These are phyloP conservation scores for Phrynosoma platyrhinos DNA, from an alignment of 2,113 vertebrate genomes.

Conservation along the genomic window DNA sequence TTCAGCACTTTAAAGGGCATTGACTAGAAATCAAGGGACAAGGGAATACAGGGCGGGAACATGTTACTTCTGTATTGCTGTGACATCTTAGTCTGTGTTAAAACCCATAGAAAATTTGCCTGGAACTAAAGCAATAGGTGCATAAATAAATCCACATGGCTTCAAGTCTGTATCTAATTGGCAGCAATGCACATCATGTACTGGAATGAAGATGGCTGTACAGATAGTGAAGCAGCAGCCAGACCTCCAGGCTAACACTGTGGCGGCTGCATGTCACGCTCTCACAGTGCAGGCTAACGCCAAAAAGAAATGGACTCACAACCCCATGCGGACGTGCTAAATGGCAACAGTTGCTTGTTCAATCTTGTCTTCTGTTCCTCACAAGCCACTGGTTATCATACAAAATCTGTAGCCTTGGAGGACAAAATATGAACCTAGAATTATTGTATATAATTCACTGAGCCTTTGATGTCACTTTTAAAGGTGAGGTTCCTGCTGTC, in stretches of 20 bases:
- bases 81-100: not conserved
- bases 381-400: no score
- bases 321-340: not conserved
- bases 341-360: not conserved
- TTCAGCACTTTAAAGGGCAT: conserved; percentile 34
- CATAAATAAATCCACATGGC: not conserved
- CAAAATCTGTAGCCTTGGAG: not conserved
- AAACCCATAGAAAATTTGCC: not conserved
- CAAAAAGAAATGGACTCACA: not conserved
- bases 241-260: not conserved
- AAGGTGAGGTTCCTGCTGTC: not conserved
- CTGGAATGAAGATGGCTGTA: not conserved
- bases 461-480: not conserved
- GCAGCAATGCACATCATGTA: not conserved
- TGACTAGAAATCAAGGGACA: not conserved
- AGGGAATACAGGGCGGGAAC: not conserved
- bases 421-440: not conserved
- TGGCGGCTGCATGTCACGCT: not conserved
- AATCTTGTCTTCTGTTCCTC: not conserved
- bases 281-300: not conserved
- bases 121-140: not conserved
- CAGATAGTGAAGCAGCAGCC: not conserved
- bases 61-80: not conserved
- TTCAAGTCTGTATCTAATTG: not conserved
- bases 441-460: not conserved